phyloP scores from a whole-genome alignment of 2,888 invertebrate genomes.

The Atrina japonica region DNA sequence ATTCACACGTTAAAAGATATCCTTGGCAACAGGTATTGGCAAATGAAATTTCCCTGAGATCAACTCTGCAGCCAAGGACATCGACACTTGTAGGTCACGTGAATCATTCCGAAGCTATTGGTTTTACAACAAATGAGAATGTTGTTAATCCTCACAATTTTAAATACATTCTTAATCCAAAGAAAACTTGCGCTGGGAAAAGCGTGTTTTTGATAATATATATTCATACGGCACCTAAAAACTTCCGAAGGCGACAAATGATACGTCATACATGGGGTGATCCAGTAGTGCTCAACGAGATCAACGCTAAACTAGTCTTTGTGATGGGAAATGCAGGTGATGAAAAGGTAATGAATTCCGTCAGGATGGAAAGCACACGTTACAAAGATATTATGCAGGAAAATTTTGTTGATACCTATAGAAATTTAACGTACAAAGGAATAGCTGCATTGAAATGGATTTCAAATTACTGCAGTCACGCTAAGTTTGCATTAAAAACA shows the following conservation, averaged over 20 bases:
- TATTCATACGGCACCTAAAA: conserved; percentile 77
- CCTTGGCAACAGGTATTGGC: conserved; percentile 21
- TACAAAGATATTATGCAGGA: conserved; percentile 79
- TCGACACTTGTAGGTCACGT: not conserved
- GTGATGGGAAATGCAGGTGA: conserved; percentile 72
- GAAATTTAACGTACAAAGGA: conserved; percentile 82
- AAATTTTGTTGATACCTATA: conserved; percentile 80
- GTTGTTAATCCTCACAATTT: conserved; percentile 71
- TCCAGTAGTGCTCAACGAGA: conserved; percentile 58
- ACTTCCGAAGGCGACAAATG: conserved; percentile 74
- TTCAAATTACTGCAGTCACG: conserved; percentile 75
- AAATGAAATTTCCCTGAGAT: conserved; percentile 18
- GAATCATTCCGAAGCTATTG: not conserved
- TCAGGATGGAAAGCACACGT: conserved; percentile 70
- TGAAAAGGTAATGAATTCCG: conserved; percentile 59
- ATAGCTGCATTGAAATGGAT: conserved; percentile 81
- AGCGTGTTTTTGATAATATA: conserved; percentile 74
- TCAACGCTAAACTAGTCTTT: conserved; percentile 73
- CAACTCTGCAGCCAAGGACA: not conserved
- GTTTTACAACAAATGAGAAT: conserved; percentile 25
- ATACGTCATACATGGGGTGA: conserved; percentile 79
- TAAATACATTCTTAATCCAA: conserved; percentile 65
- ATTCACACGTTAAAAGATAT: not conserved
- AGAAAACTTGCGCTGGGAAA: conserved; percentile 52
- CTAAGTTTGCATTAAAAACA: conserved; percentile 80